Base-by-base conservation (phyloP, 1,140 invertebrate genomes). In the Zaprionus tsacasi region DNA sequence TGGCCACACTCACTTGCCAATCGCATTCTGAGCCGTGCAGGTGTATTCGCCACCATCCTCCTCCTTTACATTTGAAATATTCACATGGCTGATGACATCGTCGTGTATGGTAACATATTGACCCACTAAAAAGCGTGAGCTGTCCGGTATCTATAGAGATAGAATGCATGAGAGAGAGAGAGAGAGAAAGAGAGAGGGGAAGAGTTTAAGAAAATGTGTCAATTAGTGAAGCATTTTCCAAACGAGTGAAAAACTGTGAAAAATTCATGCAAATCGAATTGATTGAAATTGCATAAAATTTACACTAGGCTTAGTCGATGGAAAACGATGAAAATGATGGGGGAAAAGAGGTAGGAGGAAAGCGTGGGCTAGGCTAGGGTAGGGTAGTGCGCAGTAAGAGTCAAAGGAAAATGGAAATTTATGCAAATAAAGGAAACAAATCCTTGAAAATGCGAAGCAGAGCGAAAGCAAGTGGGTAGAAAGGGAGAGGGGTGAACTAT, bases 61-160 rank as follows among this genome's bases (percentile, higher is more conserved):
- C 54, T 97, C 96, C 71, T 96, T 95, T 36, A 98, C 95, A 68
- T 96, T 95, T 76, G 96, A 97, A 80, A 99, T 97, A 93, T 99
- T 99, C 75, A 99, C 96, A 93, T 98, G 97, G 85, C 97, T 98
- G 92, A 98, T 97, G 43, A 99, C 97, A 92, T 98, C 97, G 80
- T 98, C 97, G 92, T 98, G 96, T 11, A 97, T 94, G 1, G 97
- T 98, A 61, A 98, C 97, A 93, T 98, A 97, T 93, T 98, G 97
- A 17, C 97, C 97, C 43, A 98, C 96, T 83, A 97, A 95, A 92
- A 97, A 97, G 82, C 97, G 96, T 81, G 83, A 92, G 76, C 85
- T 92, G 78, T 93, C 92, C 38, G 92, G 92, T 64, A 93, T 93
- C 92, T 93, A 67, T 7, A 70, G 27, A 27, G 52, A 40, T n/a